These are phyloP conservation scores for Serinus canaria DNA, from an alignment of 2,113 vertebrate genomes.

Conservation along the genomic window DNA sequence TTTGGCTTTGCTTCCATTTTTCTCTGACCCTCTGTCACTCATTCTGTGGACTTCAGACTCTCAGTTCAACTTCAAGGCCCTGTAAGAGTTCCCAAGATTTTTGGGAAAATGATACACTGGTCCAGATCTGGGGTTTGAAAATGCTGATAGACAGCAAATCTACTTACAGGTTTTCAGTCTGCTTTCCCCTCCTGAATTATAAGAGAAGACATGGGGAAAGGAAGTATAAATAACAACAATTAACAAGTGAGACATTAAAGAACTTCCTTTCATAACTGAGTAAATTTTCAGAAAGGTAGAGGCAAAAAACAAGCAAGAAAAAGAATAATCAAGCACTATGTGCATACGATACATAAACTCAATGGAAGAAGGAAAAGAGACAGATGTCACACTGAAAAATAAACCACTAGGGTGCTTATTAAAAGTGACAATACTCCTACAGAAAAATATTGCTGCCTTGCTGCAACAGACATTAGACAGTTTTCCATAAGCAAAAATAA, in stretches of 20 bases:
- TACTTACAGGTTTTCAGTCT: background rate
- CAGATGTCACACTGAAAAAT: slow-evolving; percentile 46
- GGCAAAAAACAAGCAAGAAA: background rate
- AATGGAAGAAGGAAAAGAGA: background rate
- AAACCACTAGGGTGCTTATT: slow-evolving; percentile 10
- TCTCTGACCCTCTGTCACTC: background rate
- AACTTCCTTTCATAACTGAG: background rate
- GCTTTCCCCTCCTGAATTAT: background rate
- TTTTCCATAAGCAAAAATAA: slow-evolving; percentile 29
- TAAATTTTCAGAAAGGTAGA: background rate
- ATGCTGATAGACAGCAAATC: background rate
- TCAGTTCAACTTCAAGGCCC: background rate
- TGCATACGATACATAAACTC: background rate
- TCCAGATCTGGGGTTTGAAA: background rate
- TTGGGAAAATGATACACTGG: background rate
- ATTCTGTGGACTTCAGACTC: background rate
- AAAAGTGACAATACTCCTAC: slow-evolving; percentile 42
- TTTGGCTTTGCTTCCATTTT: background rate
- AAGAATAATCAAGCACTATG: background rate
- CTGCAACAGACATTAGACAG: background rate
- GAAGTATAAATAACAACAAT: background rate
- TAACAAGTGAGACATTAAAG: background rate
- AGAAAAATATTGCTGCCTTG: background rate
- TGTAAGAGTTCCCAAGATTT: background rate
- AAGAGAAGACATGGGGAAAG: background rate